A percentile compares a stretch with the other conserved stretches of the same genome.
phyloP scores from a whole-genome alignment of 2,797 vertebrate species.

The Cyprinodon diabolis region DNA sequence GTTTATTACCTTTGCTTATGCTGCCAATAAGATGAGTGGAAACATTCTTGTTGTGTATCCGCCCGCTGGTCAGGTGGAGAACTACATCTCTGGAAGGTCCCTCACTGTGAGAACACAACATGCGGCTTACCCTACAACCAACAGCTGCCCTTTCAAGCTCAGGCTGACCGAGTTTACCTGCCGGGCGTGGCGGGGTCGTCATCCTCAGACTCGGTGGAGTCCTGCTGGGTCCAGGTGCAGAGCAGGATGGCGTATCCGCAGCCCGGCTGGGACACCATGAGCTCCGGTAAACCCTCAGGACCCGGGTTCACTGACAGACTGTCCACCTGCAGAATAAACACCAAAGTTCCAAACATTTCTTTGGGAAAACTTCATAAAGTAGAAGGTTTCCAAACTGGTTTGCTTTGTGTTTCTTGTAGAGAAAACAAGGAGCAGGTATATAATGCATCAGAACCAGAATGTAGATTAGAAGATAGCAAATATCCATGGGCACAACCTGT shows the following conservation, averaged over 20 bases:
- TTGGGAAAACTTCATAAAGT: too few relatives aligned
- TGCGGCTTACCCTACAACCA: neutral
- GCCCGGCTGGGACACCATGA: constrained; percentile 98
- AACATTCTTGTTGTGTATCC: constrained; percentile 98
- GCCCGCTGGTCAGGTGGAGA: constrained; percentile 91
- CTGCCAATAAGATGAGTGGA: constrained; percentile 96
- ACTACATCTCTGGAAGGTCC: constrained; percentile 85
- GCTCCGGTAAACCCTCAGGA: constrained; percentile 86
- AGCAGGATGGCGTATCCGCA: constrained; percentile 93
- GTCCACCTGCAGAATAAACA: constrained; percentile 84
- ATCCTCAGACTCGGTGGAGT: constrained; percentile 49
- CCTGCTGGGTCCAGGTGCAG: constrained; percentile 90
- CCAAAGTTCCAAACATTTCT: neutral
- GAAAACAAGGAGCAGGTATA: neutral
- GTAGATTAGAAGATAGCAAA: neutral
- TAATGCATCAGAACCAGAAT: neutral
- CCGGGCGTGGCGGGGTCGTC: constrained; percentile 66
- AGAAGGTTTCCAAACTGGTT: neutral
- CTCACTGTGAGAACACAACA: constrained; percentile 71
- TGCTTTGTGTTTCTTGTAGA: neutral
- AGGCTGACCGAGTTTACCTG: constrained; percentile 53
- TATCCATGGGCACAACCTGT: neutral
- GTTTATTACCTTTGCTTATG: constrained; percentile 87
- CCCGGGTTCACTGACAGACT: constrained; percentile 94
- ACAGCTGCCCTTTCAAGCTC: neutral